Percentiles rank a stretch among this genome's conserved stretches.
Evolutionary conservation across 2,797 vertebrate genomes (phyloP).

Genomic region (Pantherophis alleghaniensis): DNA sequence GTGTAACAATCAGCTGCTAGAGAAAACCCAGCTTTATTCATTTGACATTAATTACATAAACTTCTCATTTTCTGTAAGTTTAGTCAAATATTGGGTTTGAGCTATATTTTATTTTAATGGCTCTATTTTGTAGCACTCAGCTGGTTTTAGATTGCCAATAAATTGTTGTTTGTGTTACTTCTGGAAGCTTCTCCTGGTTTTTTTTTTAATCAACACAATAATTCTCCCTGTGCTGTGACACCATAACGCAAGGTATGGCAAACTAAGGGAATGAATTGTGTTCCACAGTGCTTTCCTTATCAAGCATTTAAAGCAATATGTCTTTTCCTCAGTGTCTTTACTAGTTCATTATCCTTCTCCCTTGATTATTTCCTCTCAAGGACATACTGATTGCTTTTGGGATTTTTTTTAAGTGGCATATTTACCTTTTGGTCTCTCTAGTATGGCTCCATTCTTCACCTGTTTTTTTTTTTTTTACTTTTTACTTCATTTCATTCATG

Average conservation of each 20-base stretch:
- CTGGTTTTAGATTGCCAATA: conserved; percentile 66
- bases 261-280: neutral
- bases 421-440: conserved; percentile 14
- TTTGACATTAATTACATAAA: conserved; percentile 51
- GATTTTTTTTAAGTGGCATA: neutral
- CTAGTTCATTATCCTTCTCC: neutral
- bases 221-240: conserved; percentile 24
- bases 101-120: conserved; percentile 65
- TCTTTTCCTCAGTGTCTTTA: conserved; percentile 12
- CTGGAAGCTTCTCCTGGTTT: conserved; percentile 54
- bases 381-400: conserved; percentile 35
- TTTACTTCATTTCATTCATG: conserved; percentile 12
- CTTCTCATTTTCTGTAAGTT: conserved; percentile 63
- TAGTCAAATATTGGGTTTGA: conserved; percentile 62
- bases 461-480: neutral
- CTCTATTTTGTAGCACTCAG: conserved; percentile 58
- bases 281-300: conserved; percentile 14
- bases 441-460: neutral
- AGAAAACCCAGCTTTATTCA: conserved; percentile 40
- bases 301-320: neutral
- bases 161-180: conserved; percentile 63
- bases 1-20: conserved; percentile 35
- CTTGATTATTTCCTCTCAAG: conserved; percentile 16
- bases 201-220: conserved; percentile 41
- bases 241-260: neutral